Percentiles rank a stretch among this genome's conserved stretches.
phyloP scores from a whole-genome alignment of 2,113 vertebrate genomes.

The Pongo abelii region DNA sequence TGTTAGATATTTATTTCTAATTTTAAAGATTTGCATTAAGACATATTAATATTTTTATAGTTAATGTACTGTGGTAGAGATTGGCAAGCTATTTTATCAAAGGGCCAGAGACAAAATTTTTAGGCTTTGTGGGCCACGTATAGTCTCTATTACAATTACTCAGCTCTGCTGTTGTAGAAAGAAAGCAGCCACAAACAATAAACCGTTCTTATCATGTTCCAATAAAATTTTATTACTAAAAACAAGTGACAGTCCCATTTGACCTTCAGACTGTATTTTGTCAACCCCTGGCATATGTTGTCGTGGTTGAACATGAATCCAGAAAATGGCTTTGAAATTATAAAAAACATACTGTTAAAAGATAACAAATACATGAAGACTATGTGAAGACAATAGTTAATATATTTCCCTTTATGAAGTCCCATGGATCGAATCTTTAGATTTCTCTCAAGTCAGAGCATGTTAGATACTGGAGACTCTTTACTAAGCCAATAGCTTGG shows the following conservation, averaged over 20 bases:
- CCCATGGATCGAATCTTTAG: background rate
- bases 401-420: background rate
- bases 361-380: background rate
- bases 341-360: background rate
- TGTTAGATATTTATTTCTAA: background rate
- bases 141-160: background rate
- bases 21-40: slow-evolving; percentile 15
- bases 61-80: background rate
- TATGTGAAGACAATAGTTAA: background rate
- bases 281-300: background rate
- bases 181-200: background rate
- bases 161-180: background rate
- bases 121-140: background rate
- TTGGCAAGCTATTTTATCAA: background rate
- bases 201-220: background rate
- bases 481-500: background rate
- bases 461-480: background rate
- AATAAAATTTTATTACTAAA: background rate
- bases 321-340: slow-evolving; percentile 14
- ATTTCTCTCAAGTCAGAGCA: background rate
- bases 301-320: background rate
- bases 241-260: background rate
- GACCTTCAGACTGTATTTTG: background rate
- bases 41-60: background rate
- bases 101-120: background rate